These are phyloP conservation scores for Caiman crocodilus DNA, from an alignment of 2,797 vertebrate species.

Conservation along the genomic window DNA sequence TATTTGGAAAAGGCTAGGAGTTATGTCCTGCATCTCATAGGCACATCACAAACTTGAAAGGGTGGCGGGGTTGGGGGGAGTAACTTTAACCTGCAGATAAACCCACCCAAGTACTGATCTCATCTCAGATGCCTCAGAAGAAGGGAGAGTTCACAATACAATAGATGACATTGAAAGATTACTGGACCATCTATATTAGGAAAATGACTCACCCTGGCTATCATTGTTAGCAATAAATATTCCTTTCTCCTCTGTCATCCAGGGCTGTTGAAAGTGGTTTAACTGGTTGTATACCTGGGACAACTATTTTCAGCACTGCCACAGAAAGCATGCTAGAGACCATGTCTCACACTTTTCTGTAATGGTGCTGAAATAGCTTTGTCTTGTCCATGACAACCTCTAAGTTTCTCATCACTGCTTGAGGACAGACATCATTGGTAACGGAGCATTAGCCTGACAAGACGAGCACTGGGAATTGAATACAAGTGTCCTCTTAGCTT, in stretches of 20 bases:
- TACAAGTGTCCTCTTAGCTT: too few species aligned
- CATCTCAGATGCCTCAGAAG: neutral
- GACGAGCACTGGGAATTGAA: too few species aligned
- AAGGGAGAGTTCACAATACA: neutral
- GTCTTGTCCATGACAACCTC: neutral
- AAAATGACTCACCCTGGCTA: neutral
- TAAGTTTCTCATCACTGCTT: neutral
- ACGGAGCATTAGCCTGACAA: neutral
- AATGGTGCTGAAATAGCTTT: neutral
- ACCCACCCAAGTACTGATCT: neutral
- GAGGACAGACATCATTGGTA: neutral
- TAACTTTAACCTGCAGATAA: neutral
- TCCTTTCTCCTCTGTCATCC: too few species aligned
- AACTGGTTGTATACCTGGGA: neutral
- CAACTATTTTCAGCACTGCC: neutral
- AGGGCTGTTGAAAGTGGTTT: neutral
- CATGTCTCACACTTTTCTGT: neutral
- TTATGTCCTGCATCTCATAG: neutral
- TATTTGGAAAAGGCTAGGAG: neutral
- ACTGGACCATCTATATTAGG: neutral
- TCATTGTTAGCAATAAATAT: too few species aligned
- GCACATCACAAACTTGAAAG: neutral
- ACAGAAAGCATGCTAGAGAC: neutral
- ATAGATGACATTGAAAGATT: neutral
- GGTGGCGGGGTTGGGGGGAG: neutral